Evolutionary conservation across 92 coral and sea anemone genomes (phyloP), one percentile per base, ranked within the genome.

Genomic region (Montipora capitata): DNA sequence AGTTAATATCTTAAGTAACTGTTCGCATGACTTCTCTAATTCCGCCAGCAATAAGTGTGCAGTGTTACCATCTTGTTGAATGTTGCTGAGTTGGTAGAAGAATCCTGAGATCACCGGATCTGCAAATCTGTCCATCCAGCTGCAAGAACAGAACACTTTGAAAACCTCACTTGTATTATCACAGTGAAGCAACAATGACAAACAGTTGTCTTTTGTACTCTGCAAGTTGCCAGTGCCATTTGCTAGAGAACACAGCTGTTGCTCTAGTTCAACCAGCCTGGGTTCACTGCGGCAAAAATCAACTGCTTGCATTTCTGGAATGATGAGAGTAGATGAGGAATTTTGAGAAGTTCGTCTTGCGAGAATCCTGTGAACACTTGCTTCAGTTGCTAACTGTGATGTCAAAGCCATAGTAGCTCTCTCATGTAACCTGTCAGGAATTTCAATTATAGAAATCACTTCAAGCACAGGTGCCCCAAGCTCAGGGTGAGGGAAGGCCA

Each of bases 251-350:
- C 58, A 83, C 39, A 83, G 72, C 57, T 43, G 72, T n/a, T 62
- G 44, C 61, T 83, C 87, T 4, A 83, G 87, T 16, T 72, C 72
- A 12, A 71, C 87, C 2, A 83, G 68, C 15, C 48, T 45, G 7
- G 87, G 79, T 43, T 72, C 56, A 72, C 71, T 43, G 18, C 87
- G 43, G 42, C 87, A 83, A 83, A 83, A 72, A 48, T 83, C 87
- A 41, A 72, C 79, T 13, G 62, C 62, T 48, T 72, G 59, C 14
- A 83, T 79, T 7, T 40, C 72, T 58, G 87, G 79, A 44, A 40
- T 59, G 61, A 76, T 4, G 4, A 27, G 51, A 69, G 40, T 13
- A 3, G 76, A 43, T 41, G 61, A 5, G 3, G 62, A 83, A 58
- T 56, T 71, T 57, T 82, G 87, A 16, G 80, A 83, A 18, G 61